These are phyloP conservation scores for Cyclophora albipunctata DNA, from an alignment of 2,888 invertebrate species.

Conservation along the genomic window DNA sequence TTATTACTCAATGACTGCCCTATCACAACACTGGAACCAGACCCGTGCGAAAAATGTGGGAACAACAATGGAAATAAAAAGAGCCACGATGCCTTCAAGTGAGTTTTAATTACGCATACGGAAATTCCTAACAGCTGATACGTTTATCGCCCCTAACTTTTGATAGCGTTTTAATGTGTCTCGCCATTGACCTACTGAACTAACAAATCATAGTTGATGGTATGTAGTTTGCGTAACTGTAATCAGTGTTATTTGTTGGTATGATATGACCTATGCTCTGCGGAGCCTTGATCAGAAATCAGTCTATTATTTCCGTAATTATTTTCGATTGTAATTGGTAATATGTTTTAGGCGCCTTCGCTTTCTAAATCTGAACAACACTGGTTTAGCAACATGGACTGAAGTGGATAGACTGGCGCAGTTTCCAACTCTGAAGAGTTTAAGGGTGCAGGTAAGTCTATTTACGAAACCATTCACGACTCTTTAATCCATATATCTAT, in stretches of 20 bases:
- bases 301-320: constrained; percentile 13
- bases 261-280: constrained; percentile 7
- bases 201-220: constrained; percentile 28
- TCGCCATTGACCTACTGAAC: constrained; percentile 56
- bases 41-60: constrained; percentile 75
- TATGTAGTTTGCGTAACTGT: constrained; percentile 21
- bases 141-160: constrained; percentile 11
- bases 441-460: constrained; percentile 83
- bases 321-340: constrained; percentile 18
- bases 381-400: constrained; percentile 88
- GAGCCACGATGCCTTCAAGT: constrained; percentile 78
- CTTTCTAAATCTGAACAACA: constrained; percentile 89
- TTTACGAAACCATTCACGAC: constrained; percentile 15
- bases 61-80: constrained; percentile 67
- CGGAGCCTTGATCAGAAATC: constrained; percentile 7
- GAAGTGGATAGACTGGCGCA: constrained; percentile 90
- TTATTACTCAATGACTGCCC: constrained; percentile 92
- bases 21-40: constrained; percentile 77
- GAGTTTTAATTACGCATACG: constrained; percentile 30
- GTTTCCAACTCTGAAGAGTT: constrained; percentile 88
- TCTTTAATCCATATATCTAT: not conserved
- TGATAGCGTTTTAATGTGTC: constrained; percentile 26
- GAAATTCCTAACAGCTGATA: constrained; percentile 14
- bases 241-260: constrained; percentile 15
- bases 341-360: constrained; percentile 77